A percentile compares a stretch with the other conserved stretches of the same genome.
phyloP scores from a whole-genome alignment of 2,888 invertebrate genomes.

The Cerastis leucographa region DNA sequence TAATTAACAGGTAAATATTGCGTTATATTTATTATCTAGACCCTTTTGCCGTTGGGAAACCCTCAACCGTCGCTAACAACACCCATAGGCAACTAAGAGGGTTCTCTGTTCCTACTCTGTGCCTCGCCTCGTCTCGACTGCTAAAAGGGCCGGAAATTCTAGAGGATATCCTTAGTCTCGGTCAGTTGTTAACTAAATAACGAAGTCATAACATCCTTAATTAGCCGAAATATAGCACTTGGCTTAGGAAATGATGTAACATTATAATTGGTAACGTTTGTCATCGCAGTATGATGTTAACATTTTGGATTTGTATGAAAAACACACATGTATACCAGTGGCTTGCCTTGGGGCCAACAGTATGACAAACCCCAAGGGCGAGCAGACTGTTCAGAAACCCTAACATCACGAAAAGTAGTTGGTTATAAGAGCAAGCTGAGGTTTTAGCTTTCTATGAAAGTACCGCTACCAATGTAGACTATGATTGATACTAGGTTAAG shows the following conservation, averaged over 20 bases:
- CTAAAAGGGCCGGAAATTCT: constrained; percentile 46
- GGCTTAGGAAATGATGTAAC: neutral
- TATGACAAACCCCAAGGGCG: no score
- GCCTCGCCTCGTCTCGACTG: neutral
- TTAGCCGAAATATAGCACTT: constrained; percentile 9
- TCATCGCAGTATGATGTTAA: neutral
- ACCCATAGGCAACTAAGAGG: constrained; percentile 16
- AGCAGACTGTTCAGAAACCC: no score
- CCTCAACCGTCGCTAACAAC: constrained; percentile 7
- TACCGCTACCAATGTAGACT: neutral
- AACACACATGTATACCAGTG: no score
- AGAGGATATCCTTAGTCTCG: constrained; percentile 21
- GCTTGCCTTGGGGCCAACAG: no score
- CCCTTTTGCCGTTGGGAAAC: constrained; percentile 2
- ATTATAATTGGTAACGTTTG: neutral
- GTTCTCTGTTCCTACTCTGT: constrained; percentile 5
- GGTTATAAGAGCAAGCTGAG: no score
- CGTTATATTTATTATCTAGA: neutral
- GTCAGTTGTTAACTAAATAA: constrained; percentile 20
- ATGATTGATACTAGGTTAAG: neutral
- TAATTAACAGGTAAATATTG: constrained; percentile 24
- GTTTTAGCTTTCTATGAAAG: neutral
- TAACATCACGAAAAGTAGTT: no score
- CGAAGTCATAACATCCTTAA: neutral
- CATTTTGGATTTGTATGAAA: neutral